Conservation (phyloP, 2,888 invertebrate species). For the Odontocolon sp. region DNA sequence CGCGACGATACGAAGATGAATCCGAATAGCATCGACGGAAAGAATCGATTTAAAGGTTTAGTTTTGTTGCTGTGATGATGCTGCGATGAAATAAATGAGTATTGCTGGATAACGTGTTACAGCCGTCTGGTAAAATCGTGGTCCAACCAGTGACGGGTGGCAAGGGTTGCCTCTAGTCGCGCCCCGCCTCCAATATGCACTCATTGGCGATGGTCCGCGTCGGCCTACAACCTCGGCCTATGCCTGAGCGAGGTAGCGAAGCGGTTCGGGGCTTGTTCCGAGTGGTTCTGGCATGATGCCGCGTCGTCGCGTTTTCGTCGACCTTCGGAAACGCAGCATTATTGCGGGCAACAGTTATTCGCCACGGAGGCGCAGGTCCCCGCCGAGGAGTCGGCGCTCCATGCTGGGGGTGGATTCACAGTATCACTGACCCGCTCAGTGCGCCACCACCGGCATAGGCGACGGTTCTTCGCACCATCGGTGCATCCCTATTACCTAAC, state of each 20-base stretch:
- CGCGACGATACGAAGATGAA: slow-evolving; percentile 1
- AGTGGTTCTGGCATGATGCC: slow-evolving; percentile 76
- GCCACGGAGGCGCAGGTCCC: slow-evolving; percentile 55
- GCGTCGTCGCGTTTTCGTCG: slow-evolving; percentile 73
- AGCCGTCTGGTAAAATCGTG: slow-evolving; percentile 19
- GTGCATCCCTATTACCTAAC: slow-evolving; percentile 7
- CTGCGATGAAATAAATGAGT: background rate
- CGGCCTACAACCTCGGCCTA: slow-evolving; percentile 78
- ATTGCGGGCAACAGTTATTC: slow-evolving; percentile 59
- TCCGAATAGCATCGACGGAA: background rate
- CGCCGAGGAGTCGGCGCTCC: slow-evolving; percentile 54
- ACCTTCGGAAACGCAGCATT: slow-evolving; percentile 55
- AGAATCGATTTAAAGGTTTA: background rate
- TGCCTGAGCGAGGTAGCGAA: slow-evolving; percentile 67
- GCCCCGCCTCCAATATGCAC: slow-evolving; percentile 79
- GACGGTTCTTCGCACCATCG: slow-evolving; percentile 19
- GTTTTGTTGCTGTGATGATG: background rate
- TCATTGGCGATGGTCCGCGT: slow-evolving; percentile 79
- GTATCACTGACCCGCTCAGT: slow-evolving; percentile 50
- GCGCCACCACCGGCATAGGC: slow-evolving; percentile 29
- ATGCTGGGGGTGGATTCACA: slow-evolving; percentile 29
- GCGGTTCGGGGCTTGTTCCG: slow-evolving; percentile 70
- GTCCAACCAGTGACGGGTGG: slow-evolving; percentile 22
- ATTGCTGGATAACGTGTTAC: background rate
- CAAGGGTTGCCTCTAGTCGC: slow-evolving; percentile 67